These are phyloP conservation scores for Aspidapion aeneum DNA, from an alignment of 2,888 invertebrate species.

Conservation along the genomic window DNA sequence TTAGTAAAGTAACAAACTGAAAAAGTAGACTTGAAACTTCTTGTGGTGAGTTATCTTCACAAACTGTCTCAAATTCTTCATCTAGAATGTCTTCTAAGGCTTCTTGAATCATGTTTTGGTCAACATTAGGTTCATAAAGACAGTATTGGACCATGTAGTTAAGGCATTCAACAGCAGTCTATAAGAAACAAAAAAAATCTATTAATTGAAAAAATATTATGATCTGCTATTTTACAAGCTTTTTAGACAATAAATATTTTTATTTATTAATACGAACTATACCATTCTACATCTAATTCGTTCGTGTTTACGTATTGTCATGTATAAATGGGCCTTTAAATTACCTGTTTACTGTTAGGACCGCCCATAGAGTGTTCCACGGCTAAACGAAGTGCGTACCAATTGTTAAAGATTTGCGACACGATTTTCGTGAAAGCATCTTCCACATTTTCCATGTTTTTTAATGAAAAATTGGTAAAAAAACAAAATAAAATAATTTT, in stretches of 20 bases:
- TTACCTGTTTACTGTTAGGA: conserved; percentile 63
- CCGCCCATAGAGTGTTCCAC: conserved; percentile 74
- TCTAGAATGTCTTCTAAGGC: conserved; percentile 68
- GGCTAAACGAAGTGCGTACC: conserved; percentile 67
- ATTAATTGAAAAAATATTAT: no score
- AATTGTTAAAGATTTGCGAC: conserved; percentile 65
- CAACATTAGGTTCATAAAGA: conserved; percentile 54
- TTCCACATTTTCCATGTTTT: conserved; percentile 30
- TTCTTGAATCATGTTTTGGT: conserved; percentile 59
- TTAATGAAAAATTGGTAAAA: background rate
- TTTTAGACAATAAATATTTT: no score
- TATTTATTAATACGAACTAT: no score
- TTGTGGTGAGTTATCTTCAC: conserved; percentile 66
- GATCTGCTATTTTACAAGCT: no score
- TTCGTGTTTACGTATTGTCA: conserved; percentile 2
- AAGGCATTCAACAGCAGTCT: conserved; percentile 63
- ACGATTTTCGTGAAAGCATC: conserved; percentile 59
- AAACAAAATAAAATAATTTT: no score
- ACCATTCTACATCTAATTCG: no score
- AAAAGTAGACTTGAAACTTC: conserved; percentile 59
- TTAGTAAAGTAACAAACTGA: conserved; percentile 55
- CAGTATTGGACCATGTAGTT: conserved; percentile 63
- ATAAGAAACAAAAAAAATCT: no score
- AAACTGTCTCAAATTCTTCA: conserved; percentile 68
- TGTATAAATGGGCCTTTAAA: background rate